phyloP scores from a whole-genome alignment of 2,888 invertebrate species.

The Dolichomitus sp. region DNA sequence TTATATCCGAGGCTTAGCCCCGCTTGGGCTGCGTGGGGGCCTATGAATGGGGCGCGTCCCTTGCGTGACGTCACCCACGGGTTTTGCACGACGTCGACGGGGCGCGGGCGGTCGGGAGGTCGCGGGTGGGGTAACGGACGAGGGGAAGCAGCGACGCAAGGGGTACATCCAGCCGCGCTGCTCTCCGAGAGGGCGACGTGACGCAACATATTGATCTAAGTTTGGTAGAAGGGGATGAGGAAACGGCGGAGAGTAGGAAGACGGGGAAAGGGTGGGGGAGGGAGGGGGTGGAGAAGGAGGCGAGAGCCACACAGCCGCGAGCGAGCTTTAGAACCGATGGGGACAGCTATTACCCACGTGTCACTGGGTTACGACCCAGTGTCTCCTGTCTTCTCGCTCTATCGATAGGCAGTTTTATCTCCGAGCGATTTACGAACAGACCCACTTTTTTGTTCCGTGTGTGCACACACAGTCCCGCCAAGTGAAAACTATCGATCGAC shows the following conservation, averaged over 20 bases:
- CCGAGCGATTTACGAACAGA: constrained; percentile 68
- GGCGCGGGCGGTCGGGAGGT: constrained; percentile 46
- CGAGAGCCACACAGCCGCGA: constrained; percentile 29
- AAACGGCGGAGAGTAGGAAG: constrained; percentile 31
- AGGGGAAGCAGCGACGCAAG: constrained; percentile 35
- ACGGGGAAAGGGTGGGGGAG: constrained; percentile 27
- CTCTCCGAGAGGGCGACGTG: constrained; percentile 78
- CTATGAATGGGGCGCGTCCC: constrained; percentile 85
- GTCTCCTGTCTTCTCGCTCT: constrained; percentile 42
- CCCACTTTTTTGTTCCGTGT: constrained; percentile 53
- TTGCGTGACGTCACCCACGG: constrained; percentile 81
- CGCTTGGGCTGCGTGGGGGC: constrained; percentile 76
- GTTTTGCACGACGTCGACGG: constrained; percentile 66
- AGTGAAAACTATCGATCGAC: constrained; percentile 72
- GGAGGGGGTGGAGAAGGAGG: constrained; percentile 33
- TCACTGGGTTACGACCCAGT: constrained; percentile 66
- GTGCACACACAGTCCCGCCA: constrained; percentile 60
- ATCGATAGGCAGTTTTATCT: constrained; percentile 72
- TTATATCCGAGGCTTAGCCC: constrained; percentile 64
- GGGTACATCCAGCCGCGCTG: constrained; percentile 31
- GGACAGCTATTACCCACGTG: constrained; percentile 71
- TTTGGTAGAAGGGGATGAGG: constrained; percentile 76
- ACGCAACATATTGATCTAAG: constrained; percentile 86
- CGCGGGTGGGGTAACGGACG: constrained; percentile 57
- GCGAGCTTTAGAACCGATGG: constrained; percentile 66